Base-by-base conservation (phyloP, 1,140 invertebrate genomes). In the Neoseiulus cucumeris region DNA sequence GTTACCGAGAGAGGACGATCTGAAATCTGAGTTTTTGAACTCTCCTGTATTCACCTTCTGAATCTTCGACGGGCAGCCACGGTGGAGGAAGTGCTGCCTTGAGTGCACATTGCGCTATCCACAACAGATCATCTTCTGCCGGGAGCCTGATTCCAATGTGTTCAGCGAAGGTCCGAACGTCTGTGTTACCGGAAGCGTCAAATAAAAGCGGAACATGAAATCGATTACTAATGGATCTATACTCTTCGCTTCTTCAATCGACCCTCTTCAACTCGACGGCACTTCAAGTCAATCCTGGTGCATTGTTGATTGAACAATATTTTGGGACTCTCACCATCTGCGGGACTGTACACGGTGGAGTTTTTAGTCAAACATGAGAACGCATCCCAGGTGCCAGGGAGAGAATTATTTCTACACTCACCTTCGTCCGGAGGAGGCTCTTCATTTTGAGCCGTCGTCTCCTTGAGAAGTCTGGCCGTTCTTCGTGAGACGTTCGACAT, bases 21-120 rank as follows among this genome's bases (percentile, higher is more conserved):
- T 4, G 9, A 39, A 39, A 39, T 6, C 9, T 39, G 9, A 9
- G 33, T 39, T 9, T 39, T 39, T 39, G 33, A 39, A 39, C 33
- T 4, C 33, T 6, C 33, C 9, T 4, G 4, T 39, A 39, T 39
- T 39, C 33, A 39, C 33, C 33, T 39, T 39, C 33, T 4, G 51
- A 29, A 33, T 59, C 70, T 25, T 68, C 70, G 68, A 69, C 65
- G 20, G 70, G 55, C 65, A 69, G 30, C 70, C 70, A 71, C 2
- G 64, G 65, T 18, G 64, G 30, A 33, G 70, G 70, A 42, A 71
- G 33, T 44, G 47, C 41, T n/a, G 68, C 65, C 20, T 45, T 17
- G 14, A 71, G 47, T 14, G 70, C 70, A 66, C 68, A 45, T 64
- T 66, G 44, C 14, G 70, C 70, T 41, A 71, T 71, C 70, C 70